Base-by-base conservation (phyloP, 2,888 invertebrate species). In the Bombyx huttoni region DNA sequence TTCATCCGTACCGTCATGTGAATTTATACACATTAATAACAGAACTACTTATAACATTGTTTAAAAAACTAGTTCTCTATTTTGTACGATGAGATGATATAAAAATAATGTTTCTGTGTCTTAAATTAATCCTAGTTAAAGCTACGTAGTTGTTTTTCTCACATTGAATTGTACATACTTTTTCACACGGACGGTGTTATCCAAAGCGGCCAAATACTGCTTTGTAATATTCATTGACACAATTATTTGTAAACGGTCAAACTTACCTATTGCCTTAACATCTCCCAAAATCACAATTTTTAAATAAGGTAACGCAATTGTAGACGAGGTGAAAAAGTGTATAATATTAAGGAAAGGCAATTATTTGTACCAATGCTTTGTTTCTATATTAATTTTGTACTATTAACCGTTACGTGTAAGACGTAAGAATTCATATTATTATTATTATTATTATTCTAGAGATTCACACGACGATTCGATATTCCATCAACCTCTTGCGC, bases 61-160 rank as follows among this genome's bases (percentile, higher is more conserved):
- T 24, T 40, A 40, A 40, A 40, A 40, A 40, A 40, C 40, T 40
- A 40, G 40, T 40, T 40, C 8, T 40, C 12, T 40, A 40, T 40
- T 12, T 6, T 40, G 40, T 40, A 40, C 24, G 24, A 40, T 40
- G 40, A 40, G 40, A 40, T 40, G 40, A 40, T 40, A 40, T 40
- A 40, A 40, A 40, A 40, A 40, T 40, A 40, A 40, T 1, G 7
- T 40, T 40, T 12, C 3, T 40, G 40, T 10, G 12, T 40, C 40
- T 40, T 40, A 40, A 49, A 45, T 46, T 46, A 50, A 40, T 40
- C n/a, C 33, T 50, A 50, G n/a, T 50, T 50, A 50, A 50, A 50
- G 50, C 50, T 50, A 50, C 46, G 33, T 46, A 46, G 50, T 47
- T 47, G 34, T 48, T 35, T 49, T 46, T 10, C 45, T 50, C 13